These are phyloP conservation scores for Hoplodrina ambigua DNA, from an alignment of 2,888 invertebrate species.

Conservation along the genomic window DNA sequence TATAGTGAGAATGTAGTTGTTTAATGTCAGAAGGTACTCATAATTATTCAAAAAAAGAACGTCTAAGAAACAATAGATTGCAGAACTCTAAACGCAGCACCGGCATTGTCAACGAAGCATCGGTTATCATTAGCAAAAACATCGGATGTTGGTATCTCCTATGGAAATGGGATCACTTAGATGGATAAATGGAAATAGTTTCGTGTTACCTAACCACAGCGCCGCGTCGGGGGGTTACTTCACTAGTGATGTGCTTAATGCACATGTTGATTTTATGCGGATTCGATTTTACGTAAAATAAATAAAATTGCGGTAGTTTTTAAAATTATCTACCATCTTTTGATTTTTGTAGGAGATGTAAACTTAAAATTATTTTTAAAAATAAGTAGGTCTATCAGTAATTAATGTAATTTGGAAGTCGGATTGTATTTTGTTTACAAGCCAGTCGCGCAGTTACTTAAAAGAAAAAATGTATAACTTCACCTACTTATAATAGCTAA, in stretches of 20 bases:
- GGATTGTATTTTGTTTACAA: too few relatives aligned
- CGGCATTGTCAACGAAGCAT: slow-evolving; percentile 38
- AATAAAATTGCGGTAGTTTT: background rate
- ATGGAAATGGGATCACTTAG: slow-evolving; percentile 72
- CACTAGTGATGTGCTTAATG: slow-evolving; percentile 51
- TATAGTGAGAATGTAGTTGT: too few relatives aligned
- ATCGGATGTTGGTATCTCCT: slow-evolving; percentile 68
- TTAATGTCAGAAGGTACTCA: too few relatives aligned
- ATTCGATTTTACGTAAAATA: slow-evolving; percentile 17
- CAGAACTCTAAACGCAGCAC: slow-evolving; percentile 16
- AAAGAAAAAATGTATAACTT: background rate
- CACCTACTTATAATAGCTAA: too few relatives aligned
- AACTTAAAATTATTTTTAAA: background rate
- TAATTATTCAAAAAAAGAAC: background rate
- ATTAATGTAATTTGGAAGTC: too few relatives aligned
- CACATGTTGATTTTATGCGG: slow-evolving; percentile 8
- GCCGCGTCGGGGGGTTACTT: slow-evolving; percentile 55
- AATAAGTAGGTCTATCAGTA: background rate
- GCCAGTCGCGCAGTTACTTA: too few relatives aligned
- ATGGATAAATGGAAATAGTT: slow-evolving; percentile 73
- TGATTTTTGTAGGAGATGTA: background rate
- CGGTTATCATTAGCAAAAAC: slow-evolving; percentile 62
- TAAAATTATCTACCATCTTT: background rate
- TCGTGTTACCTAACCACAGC: slow-evolving; percentile 75
- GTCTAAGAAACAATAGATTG: slow-evolving; percentile 22